Evolutionary conservation across 2,113 vertebrate species (phyloP).

Genomic region (Pteruthius melanotis): DNA sequence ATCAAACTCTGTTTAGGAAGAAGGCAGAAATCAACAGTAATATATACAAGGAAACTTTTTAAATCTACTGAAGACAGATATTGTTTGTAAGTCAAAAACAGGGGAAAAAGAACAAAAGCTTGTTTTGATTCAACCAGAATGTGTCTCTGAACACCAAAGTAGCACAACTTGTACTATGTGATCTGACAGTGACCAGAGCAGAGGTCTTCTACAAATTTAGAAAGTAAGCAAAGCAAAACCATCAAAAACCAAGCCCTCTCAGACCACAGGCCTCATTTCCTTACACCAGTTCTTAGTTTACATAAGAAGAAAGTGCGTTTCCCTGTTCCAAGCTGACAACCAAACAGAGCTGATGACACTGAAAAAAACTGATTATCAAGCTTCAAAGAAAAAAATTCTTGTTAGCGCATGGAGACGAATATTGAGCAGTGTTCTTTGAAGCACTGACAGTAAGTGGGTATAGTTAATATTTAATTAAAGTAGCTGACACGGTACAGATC

Average conservation of each 20-base stretch:
- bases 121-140: background rate
- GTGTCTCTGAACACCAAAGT: background rate
- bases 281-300: background rate
- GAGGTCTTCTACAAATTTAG: background rate
- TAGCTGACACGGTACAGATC: background rate
- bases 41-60: background rate
- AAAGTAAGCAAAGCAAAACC: background rate
- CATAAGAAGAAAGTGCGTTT: background rate
- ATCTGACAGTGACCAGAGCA: background rate
- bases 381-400: background rate
- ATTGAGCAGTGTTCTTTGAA: background rate
- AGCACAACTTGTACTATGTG: background rate
- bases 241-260: background rate
- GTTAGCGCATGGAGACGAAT: background rate
- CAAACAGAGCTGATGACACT: background rate
- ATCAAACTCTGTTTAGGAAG: background rate
- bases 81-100: background rate
- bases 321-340: background rate
- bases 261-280: background rate
- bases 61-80: background rate
- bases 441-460: background rate
- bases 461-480: conserved; percentile 45
- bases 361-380: background rate
- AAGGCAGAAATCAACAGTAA: background rate
- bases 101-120: background rate